These are phyloP conservation scores for Arvicanthis niloticus DNA, from an alignment of 2,113 vertebrate genomes.

Conservation along the genomic window DNA sequence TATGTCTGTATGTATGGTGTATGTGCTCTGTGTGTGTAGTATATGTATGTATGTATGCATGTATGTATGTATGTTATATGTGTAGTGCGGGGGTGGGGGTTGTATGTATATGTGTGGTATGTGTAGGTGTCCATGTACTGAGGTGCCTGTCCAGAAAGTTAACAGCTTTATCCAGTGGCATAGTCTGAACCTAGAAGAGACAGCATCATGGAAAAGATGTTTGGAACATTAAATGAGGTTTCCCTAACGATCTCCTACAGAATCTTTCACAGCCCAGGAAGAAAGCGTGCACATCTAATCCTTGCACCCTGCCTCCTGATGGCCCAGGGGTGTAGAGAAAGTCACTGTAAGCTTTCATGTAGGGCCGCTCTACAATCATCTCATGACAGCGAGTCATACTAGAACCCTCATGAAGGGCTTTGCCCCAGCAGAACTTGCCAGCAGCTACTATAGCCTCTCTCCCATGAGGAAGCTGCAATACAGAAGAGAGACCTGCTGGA, in stretches of 20 bases:
- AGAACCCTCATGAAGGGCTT: not conserved
- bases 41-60: not conserved
- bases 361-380: not conserved
- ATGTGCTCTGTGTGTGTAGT: too few species aligned
- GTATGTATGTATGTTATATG: not conserved
- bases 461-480: too few species aligned
- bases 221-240: not conserved
- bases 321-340: not conserved
- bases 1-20: too few species aligned
- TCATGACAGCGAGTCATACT: not conserved
- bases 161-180: not conserved
- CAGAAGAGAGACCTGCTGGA: not conserved
- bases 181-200: not conserved
- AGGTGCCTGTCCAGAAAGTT: not conserved
- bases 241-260: not conserved
- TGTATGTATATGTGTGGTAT: not conserved
- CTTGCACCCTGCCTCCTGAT: not conserved
- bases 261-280: not conserved
- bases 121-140: not conserved
- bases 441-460: not conserved
- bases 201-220: not conserved
- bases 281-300: not conserved
- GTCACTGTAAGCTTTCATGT: not conserved
- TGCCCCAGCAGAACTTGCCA: not conserved
- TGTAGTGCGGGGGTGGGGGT: too few species aligned